These are phyloP conservation scores for Polyodon spathula DNA, from an alignment of 2,113 vertebrate species.

Conservation along the genomic window DNA sequence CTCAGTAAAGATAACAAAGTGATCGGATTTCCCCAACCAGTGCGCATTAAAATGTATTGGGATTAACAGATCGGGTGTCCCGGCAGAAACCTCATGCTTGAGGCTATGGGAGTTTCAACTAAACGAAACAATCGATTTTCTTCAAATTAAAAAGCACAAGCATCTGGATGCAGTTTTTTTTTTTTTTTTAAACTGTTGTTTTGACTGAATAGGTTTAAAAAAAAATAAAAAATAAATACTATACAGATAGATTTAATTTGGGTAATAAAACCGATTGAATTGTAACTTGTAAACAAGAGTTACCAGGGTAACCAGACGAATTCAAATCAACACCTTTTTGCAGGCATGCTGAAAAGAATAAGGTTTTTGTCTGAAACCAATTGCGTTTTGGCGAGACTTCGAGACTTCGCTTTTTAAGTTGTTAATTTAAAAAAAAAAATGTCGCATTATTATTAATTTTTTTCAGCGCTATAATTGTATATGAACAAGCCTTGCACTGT, in stretches of 20 bases:
- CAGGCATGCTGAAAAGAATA: conserved; percentile 23
- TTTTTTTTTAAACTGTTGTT: neutral
- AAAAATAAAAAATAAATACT: neutral
- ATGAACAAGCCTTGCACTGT: too few species aligned
- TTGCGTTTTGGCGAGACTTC: neutral
- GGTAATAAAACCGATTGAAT: neutral
- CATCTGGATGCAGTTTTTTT: too few species aligned
- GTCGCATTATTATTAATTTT: too few species aligned
- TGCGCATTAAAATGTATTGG: neutral
- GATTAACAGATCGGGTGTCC: neutral
- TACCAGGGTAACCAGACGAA: conserved; percentile 43
- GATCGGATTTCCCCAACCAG: neutral
- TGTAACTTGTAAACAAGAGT: conserved; percentile 28
- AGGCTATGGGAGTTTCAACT: neutral
- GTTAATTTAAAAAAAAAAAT: too few species aligned
- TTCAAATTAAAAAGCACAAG: neutral
- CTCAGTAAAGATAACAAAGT: neutral
- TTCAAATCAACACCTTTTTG: conserved; percentile 32
- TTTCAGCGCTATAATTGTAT: too few species aligned
- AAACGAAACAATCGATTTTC: neutral
- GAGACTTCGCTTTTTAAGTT: too few species aligned
- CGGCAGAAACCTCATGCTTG: neutral
- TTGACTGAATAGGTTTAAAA: neutral
- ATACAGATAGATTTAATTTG: neutral
- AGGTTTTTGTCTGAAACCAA: neutral